Conservation (phyloP, 2,797 vertebrate species). For the Hirundo rustica region DNA sequence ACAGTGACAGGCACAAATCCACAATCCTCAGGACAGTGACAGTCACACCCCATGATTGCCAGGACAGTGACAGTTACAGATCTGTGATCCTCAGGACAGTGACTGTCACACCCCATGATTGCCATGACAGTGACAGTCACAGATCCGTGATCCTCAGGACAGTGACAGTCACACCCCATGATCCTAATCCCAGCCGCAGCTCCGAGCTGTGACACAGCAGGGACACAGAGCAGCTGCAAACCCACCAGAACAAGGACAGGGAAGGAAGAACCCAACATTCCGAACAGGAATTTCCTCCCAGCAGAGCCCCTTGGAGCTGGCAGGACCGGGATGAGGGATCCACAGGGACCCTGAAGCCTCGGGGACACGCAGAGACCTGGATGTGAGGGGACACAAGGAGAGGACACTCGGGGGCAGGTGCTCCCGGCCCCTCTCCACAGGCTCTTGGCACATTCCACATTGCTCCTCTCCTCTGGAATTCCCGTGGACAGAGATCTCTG, state of each 20-base stretch:
- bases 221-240: not conserved
- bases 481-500: not conserved
- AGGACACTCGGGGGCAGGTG: not conserved
- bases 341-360: not conserved
- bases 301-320: not conserved
- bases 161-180: not conserved
- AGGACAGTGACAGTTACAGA: not conserved
- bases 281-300: not conserved
- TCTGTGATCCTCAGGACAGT: not conserved
- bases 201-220: not conserved
- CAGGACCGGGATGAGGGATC: not conserved
- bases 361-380: not conserved
- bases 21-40: not conserved
- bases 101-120: not conserved
- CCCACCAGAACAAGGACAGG: not conserved
- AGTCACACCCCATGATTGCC: not conserved
- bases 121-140: not conserved
- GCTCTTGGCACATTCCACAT: not conserved
- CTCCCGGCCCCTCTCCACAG: not conserved
- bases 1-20: not conserved
- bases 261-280: not conserved
- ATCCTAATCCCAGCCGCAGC: not conserved
- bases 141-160: not conserved
- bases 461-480: not conserved
- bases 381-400: not conserved